phyloP scores from a whole-genome alignment of 2,113 vertebrate genomes.

The Onychostoma macrolepis region DNA sequence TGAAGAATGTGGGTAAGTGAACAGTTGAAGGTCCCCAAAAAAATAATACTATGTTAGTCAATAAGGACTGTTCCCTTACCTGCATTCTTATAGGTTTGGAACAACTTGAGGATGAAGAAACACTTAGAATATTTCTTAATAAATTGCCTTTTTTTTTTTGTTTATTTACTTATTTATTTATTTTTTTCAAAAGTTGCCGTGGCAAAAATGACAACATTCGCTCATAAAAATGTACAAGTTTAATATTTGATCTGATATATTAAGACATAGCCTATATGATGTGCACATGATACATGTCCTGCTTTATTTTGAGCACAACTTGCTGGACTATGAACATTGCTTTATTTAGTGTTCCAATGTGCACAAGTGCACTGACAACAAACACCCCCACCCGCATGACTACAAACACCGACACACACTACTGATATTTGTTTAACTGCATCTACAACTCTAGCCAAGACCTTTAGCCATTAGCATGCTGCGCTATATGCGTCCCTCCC shows the following conservation, averaged over 20 bases:
- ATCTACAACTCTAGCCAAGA: not conserved
- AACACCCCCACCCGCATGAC: not conserved
- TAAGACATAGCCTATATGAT: not conserved
- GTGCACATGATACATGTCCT: not conserved
- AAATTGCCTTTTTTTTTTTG: no score
- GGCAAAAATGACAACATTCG: no score
- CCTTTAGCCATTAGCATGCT: not conserved
- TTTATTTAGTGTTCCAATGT: not conserved
- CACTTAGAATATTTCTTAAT: no score
- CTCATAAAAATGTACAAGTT: not conserved
- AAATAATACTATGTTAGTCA: no score
- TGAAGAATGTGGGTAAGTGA: no score
- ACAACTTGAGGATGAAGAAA: no score
- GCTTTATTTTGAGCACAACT: not conserved
- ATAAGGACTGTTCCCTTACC: no score
- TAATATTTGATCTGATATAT: not conserved
- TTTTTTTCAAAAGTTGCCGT: no score
- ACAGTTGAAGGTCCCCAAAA: no score
- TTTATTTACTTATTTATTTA: no score
- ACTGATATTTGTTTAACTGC: conserved; percentile 19
- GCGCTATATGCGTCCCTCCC: not conserved
- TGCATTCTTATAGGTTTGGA: no score
- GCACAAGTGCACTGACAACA: not conserved
- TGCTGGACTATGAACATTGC: not conserved
- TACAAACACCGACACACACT: not conserved